These are phyloP conservation scores for Drosophila macrospina DNA, from an alignment of 2,888 invertebrate genomes.

Conservation along the genomic window DNA sequence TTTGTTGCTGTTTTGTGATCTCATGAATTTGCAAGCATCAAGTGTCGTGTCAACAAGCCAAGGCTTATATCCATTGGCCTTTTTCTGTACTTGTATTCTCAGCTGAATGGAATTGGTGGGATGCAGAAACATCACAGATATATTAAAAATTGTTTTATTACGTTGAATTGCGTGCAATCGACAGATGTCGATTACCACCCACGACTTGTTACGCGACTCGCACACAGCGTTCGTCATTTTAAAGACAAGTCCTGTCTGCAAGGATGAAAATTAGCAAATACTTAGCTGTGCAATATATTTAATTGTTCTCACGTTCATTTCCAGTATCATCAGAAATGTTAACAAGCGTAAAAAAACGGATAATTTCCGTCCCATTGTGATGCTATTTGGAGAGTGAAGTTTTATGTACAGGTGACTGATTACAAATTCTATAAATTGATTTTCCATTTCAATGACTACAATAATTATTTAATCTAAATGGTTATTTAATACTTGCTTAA, in stretches of 20 bases:
- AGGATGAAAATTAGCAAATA: background rate
- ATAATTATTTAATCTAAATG: background rate
- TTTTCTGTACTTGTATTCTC: conserved; percentile 17
- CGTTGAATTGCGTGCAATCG: conserved; percentile 21
- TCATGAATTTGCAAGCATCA: conserved; percentile 28
- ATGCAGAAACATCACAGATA: background rate
- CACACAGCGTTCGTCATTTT: conserved; percentile 39
- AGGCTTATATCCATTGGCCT: conserved; percentile 34
- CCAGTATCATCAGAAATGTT: background rate
- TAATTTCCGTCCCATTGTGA: background rate
- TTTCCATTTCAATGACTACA: background rate
- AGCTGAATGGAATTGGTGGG: background rate
- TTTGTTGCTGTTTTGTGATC: background rate
- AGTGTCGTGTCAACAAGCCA: conserved; percentile 17
- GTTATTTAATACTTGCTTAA: no score
- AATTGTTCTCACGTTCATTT: background rate
- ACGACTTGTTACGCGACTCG: conserved; percentile 30
- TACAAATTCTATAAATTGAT: background rate
- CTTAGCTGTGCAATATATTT: background rate
- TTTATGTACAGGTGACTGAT: background rate
- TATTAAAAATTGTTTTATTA: conserved; percentile 20
- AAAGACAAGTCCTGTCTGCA: conserved; percentile 19
- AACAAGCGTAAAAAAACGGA: background rate
- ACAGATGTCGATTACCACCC: conserved; percentile 18
- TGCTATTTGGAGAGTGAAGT: background rate